Base-by-base conservation (phyloP, 2,113 vertebrate genomes). In the Nycticebus coucang region DNA sequence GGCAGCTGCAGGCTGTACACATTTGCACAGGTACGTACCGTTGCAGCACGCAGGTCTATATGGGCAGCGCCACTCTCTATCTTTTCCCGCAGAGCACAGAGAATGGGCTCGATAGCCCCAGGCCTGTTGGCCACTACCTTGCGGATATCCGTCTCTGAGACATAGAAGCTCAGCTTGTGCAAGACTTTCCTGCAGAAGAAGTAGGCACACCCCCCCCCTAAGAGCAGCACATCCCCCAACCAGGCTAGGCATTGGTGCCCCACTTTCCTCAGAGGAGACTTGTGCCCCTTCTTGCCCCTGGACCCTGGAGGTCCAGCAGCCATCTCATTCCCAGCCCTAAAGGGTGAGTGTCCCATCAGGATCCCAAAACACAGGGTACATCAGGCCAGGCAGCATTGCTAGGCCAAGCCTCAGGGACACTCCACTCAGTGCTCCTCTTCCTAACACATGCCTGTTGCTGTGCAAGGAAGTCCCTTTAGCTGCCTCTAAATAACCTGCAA, bases 151-250 rank as follows among this genome's bases (percentile, higher is more conserved):
- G 98, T 98, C 82, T 98, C 98, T 0, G 98, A 97, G 93, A 99
- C 96, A 30, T 98, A 93, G 84, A 99, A 98, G 85, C 97, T 97
- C 72, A 99, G 93, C 97, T 98, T 99, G 95, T 97, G 98, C 94
- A 99, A 98, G 97, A 99, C 99, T 92, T 99, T 99, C 62, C 62
- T 64, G 62, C 62, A 28, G 62, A 64, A 24, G 62, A 64, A 64
- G 62, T 26, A 64, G 62, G 22, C 7, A 22, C 0, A 19, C 22
- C n/a, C 6, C 22, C n/a, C 6, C 9, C 41, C 60, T 95, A 66
- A 87, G 69, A 55, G 41, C 22, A 19, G 28, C 21, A 13, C 2
- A 13, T 53, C 19, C 68, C 5, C 21, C 1, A n/a, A 35, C 22
- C 1, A n/a, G 45, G 19, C 35, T 22, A 8, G 62, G 62, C 24